These are phyloP conservation scores for Pipra filicauda DNA, from an alignment of 2,113 vertebrate species.

Conservation along the genomic window DNA sequence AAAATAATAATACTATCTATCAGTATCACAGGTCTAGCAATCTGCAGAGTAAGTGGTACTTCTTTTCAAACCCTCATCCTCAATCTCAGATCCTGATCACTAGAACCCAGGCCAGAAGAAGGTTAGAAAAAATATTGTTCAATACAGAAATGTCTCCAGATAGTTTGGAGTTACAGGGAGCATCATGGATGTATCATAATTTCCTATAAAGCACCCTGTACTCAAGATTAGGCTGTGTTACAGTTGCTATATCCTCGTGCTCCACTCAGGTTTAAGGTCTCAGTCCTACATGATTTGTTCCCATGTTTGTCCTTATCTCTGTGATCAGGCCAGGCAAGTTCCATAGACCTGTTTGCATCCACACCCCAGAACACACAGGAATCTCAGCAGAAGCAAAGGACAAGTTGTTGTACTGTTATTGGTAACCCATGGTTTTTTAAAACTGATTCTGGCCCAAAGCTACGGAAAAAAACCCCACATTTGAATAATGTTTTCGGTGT, in stretches of 20 bases:
- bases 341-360: neutral
- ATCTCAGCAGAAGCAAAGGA: neutral
- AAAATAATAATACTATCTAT: neutral
- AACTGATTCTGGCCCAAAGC: neutral
- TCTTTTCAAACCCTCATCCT: neutral
- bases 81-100: neutral
- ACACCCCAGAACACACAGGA: neutral
- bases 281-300: neutral
- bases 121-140: neutral
- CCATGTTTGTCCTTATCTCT: neutral
- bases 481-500: slow-evolving; percentile 32
- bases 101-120: neutral
- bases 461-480: neutral
- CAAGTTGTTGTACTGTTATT: neutral
- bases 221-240: neutral
- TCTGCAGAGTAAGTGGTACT: neutral
- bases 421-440: neutral
- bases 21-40: neutral
- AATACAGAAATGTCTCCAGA: neutral
- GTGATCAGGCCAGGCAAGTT: neutral
- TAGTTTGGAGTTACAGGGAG: neutral
- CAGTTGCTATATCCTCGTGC: neutral
- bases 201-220: neutral
- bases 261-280: neutral
- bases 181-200: neutral